Percentiles rank a stretch among this genome's conserved stretches.
Conservation (phyloP, 2,797 vertebrate genomes). For the Eupleurogrammus muticus region DNA sequence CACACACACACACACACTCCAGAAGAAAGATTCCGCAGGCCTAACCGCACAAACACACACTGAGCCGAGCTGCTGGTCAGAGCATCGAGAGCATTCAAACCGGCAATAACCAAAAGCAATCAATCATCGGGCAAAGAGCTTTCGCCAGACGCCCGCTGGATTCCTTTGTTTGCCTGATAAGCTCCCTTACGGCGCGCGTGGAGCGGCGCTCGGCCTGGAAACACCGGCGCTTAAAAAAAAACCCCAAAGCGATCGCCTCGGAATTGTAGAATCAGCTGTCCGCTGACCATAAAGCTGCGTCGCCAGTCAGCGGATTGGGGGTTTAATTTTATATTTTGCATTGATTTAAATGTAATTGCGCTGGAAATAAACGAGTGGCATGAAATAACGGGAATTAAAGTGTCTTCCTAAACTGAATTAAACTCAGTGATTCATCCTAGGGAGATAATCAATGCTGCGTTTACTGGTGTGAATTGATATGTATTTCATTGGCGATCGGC, state of each 20-base stretch:
- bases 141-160: conserved; percentile 12
- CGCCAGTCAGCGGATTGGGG: conserved; percentile 17
- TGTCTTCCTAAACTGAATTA: conserved; percentile 15
- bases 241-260: conserved; percentile 12
- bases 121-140: conserved; percentile 45
- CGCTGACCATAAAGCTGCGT: conserved; percentile 8
- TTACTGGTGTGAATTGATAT: not conserved
- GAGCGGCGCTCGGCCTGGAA: conserved; percentile 20
- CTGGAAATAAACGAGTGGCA: conserved; percentile 18
- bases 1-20: conserved; percentile 8
- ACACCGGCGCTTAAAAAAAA: not conserved
- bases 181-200: conserved; percentile 35
- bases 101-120: conserved; percentile 57
- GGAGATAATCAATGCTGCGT: not conserved
- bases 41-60: not conserved
- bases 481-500: not conserved
- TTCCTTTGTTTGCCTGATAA: conserved; percentile 43
- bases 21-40: conserved; percentile 43
- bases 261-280: not conserved
- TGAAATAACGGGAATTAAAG: conserved; percentile 7
- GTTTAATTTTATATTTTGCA: conserved; percentile 8
- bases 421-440: not conserved
- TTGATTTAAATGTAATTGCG: conserved; percentile 15
- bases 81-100: conserved; percentile 36
- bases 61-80: conserved; percentile 34